phyloP scores from a whole-genome alignment of 2,113 vertebrate genomes.

The Blennius ocellaris region DNA sequence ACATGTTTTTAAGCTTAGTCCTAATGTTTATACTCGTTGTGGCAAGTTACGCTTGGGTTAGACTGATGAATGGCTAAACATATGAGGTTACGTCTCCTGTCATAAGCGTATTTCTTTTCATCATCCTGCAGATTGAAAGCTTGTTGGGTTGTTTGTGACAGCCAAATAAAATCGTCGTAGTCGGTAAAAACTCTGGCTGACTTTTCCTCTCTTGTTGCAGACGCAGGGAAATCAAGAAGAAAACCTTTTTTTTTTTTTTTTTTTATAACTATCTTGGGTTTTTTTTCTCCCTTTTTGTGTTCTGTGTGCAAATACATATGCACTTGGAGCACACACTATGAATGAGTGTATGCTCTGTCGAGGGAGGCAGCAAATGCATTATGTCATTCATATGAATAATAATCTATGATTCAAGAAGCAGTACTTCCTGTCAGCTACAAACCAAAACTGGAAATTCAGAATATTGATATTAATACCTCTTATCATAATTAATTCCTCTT shows the following conservation, averaged over 20 bases:
- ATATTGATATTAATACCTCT: no score
- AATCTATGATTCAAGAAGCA: no score
- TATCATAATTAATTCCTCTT: no score
- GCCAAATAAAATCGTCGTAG: constrained; percentile 60
- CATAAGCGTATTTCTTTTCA: constrained; percentile 35
- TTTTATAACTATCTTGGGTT: no score
- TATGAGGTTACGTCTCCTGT: constrained; percentile 54
- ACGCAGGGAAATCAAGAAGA: not conserved
- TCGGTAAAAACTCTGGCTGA: constrained; percentile 36
- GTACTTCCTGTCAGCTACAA: no score
- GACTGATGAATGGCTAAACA: constrained; percentile 54
- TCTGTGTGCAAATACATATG: no score
- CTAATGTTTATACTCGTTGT: constrained; percentile 59
- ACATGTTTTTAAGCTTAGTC: constrained; percentile 49
- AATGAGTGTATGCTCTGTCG: no score
- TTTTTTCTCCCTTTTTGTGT: no score
- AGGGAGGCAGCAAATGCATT: no score
- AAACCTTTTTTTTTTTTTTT: not conserved
- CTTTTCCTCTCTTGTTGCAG: constrained; percentile 34
- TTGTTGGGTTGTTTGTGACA: constrained; percentile 55
- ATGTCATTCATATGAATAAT: no score
- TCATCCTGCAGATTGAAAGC: constrained; percentile 42
- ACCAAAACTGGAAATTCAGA: no score
- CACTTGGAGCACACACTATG: no score
- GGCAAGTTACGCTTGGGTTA: constrained; percentile 66